Evolutionary conservation across 2,888 invertebrate genomes (phyloP).

Genomic region (Rhingia campestris): DNA sequence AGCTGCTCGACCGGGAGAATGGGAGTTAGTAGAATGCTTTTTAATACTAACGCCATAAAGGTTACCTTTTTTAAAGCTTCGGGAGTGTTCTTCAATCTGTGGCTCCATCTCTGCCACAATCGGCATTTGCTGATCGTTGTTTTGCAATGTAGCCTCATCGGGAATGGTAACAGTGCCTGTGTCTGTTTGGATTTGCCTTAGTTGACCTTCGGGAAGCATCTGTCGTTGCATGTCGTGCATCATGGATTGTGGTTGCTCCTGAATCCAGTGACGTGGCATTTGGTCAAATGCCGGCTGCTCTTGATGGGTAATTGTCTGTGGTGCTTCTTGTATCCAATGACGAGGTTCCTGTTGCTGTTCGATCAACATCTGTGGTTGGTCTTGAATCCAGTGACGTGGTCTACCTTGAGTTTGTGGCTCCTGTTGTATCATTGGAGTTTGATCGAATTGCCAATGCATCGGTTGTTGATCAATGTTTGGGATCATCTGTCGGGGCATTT

Average conservation of each 20-base stretch:
- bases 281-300: conserved; percentile 21
- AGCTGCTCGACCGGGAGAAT: conserved; percentile 64
- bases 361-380: conserved; percentile 6
- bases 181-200: not conserved
- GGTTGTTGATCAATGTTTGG: conserved; percentile 1
- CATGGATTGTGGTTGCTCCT: conserved; percentile 27
- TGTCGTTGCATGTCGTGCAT: conserved; percentile 23
- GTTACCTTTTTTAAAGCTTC: conserved; percentile 79
- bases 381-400: conserved; percentile 31
- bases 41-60: conserved; percentile 78
- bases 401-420: not conserved
- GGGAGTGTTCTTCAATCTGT: conserved; percentile 53
- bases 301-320: not conserved
- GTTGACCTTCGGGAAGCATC: conserved; percentile 7
- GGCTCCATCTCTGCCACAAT: conserved; percentile 65
- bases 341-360: conserved; percentile 19
- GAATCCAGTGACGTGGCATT: conserved; percentile 44
- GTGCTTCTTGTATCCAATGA: conserved; percentile 15
- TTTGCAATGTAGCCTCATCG: conserved; percentile 16
- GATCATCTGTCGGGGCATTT: conserved; percentile 22
- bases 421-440: conserved; percentile 8
- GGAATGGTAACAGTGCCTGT: conserved; percentile 16
- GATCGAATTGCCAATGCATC: conserved; percentile 5
- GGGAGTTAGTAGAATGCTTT: conserved; percentile 56
- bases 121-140: conserved; percentile 45